Evolutionary conservation across 2,888 invertebrate genomes (phyloP), one percentile per base, ranked within the genome.

Genomic region (Epinotia ramella): DNA sequence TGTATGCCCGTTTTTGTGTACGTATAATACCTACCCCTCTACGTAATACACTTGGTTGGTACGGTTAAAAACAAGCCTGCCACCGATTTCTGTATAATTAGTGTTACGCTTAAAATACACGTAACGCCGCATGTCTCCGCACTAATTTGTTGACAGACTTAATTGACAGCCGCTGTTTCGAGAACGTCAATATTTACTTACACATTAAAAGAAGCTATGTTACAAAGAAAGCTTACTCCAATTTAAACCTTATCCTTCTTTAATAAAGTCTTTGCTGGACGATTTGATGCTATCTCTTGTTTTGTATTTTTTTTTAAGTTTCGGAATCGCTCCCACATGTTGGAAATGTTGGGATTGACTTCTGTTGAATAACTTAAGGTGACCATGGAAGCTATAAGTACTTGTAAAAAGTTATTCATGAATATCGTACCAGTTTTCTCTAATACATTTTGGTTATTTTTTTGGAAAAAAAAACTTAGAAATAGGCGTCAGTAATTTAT

Each of bases 71-170:
- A 49, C 5, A 49, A 16, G 59, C 2, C 33, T 7, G 57, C 18
- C 11, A 57, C 57, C 11, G 20, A 16, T 62, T 62, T 62, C n/a
- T 60, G 59, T 20, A 28, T 70, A 73, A 66, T 75, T 66, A 69
- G 28, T 57, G 65, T 63, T 69, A 59, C 28, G 28, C 63, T 78
- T 78, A 77, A 77, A 75, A 73, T 77, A 60, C 62, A 49, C 46
- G 70, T 77, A 40, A 7, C 40, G 40, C 59, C 75, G 28, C 24
- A 24, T 76, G 78, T 76, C 79, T 73, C 76, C 77, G 67, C 81
- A 79, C 82, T 86, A 87, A 87, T 87, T 87, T 87, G 87, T 78
- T 78, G 78, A 78, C 78, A 77, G 40, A 63, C 66, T 71, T 78
- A 78, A 78, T 78, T 78, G 78, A 78, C 78, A 78, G 77, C 69